A percentile compares a stretch with the other conserved stretches of the same genome.
Evolutionary conservation across 2,888 invertebrate genomes (phyloP).

Genomic region (Mythimna impura): DNA sequence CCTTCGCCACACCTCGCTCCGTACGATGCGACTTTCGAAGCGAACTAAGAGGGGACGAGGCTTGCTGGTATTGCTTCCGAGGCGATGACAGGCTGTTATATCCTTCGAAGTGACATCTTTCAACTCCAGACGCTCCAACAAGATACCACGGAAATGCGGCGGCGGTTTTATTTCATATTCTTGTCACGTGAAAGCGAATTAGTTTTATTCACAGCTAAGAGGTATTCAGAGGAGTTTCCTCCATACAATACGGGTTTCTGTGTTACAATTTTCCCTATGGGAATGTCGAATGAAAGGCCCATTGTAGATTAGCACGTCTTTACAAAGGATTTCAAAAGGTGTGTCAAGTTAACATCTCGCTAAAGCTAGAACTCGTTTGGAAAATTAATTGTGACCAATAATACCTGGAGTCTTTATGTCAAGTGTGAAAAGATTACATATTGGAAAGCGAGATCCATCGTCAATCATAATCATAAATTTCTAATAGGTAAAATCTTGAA

Average conservation of each 20-base stretch:
- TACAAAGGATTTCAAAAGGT: constrained; percentile 9
- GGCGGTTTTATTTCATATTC: constrained; percentile 43
- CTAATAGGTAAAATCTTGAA: too few species aligned
- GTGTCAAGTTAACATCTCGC: constrained; percentile 3
- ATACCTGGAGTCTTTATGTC: background rate
- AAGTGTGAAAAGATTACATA: too few species aligned
- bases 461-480: too few species aligned
- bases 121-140: too few species aligned
- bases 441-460: too few species aligned
- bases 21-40: too few species aligned
- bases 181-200: constrained; percentile 51
- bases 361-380: constrained; percentile 1
- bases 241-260: background rate
- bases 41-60: too few species aligned
- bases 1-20: too few species aligned
- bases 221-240: constrained; percentile 4
- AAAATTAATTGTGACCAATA: background rate
- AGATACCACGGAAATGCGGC: too few species aligned
- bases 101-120: too few species aligned
- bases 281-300: background rate
- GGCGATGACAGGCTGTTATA: too few species aligned
- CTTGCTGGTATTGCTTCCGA: too few species aligned
- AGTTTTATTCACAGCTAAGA: constrained; percentile 45
- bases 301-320: constrained; percentile 1
- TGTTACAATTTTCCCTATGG: constrained; percentile 26